These are phyloP conservation scores for Caenorhabditis becei DNA, from an alignment of 2,888 invertebrate species.

Conservation along the genomic window DNA sequence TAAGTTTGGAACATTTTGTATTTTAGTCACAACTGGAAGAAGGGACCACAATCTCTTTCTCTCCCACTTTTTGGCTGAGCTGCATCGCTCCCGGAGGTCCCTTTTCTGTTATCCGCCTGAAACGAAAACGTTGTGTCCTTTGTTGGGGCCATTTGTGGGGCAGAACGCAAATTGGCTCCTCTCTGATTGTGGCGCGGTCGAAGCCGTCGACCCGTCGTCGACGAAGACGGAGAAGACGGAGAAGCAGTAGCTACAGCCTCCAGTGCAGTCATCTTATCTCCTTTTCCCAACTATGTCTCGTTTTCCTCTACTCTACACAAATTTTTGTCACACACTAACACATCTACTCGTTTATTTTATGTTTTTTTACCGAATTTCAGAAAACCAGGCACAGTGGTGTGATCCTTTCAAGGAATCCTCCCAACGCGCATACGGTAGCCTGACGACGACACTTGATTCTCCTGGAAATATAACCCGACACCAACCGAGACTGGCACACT, in stretches of 20 bases:
- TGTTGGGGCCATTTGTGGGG: slow-evolving; percentile 51
- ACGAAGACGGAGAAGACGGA: background rate
- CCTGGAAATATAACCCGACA: slow-evolving; percentile 9
- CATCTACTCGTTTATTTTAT: slow-evolving; percentile 3
- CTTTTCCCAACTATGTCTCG: slow-evolving; percentile 50
- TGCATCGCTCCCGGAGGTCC: slow-evolving; percentile 31
- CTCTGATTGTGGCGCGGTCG: slow-evolving; percentile 57
- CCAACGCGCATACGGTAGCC: background rate
- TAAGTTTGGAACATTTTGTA: slow-evolving; percentile 39
- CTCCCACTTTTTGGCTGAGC: background rate
- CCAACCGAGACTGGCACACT: slow-evolving; percentile 48
- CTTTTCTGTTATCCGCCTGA: slow-evolving; percentile 28
- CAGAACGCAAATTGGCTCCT: slow-evolving; percentile 58
- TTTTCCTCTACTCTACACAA: slow-evolving; percentile 15
- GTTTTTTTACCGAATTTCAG: slow-evolving; percentile 8
- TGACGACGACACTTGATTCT: slow-evolving; percentile 2
- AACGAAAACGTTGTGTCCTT: slow-evolving; percentile 56
- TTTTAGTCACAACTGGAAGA: background rate
- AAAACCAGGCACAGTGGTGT: slow-evolving; percentile 6
- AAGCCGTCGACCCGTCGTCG: slow-evolving; percentile 1
- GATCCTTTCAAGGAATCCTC: background rate
- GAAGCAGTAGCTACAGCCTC: slow-evolving; percentile 14
- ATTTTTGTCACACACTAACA: slow-evolving; percentile 11
- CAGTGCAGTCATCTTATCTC: slow-evolving; percentile 46
- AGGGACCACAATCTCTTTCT: background rate